A percentile compares a stretch with the other conserved stretches of the same genome.
Conservation (phyloP, 37 sponge, comb jelly and placozoan genomes). For the Diacarnus erythraeanus region DNA sequence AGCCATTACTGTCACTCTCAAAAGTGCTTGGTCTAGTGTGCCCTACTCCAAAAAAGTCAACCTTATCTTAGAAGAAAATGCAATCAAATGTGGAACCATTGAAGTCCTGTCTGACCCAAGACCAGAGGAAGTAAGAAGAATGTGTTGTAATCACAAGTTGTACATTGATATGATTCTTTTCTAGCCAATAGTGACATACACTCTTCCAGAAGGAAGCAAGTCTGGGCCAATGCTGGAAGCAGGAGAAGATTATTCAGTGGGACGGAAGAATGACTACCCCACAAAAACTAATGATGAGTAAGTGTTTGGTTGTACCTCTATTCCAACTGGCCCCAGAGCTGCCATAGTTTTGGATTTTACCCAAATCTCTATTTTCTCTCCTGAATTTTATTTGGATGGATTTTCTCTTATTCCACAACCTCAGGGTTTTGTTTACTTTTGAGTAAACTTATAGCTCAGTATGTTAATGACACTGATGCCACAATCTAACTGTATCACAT, state of each 20-base stretch:
- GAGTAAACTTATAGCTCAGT: too few relatives aligned
- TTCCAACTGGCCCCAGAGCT: too few relatives aligned
- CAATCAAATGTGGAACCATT: constrained; percentile 2
- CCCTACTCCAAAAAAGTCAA: constrained; percentile 9
- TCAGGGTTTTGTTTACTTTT: too few relatives aligned
- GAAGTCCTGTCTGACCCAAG: constrained; percentile 8
- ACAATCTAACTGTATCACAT: too few relatives aligned
- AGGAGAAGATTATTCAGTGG: constrained; percentile 64
- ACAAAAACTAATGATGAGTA: constrained; percentile 48
- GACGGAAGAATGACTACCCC: constrained; percentile 60
- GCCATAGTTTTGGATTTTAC: too few relatives aligned
- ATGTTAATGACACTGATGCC: too few relatives aligned
- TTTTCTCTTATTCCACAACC: too few relatives aligned
- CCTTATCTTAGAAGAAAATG: constrained; percentile 20
- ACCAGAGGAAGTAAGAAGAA: not conserved
- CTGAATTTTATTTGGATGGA: too few relatives aligned
- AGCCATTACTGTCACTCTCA: constrained; percentile 52
- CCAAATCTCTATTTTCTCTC: too few relatives aligned
- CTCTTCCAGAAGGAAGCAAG: constrained; percentile 11
- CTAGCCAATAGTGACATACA: not conserved
- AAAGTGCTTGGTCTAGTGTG: constrained; percentile 18
- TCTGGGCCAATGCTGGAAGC: constrained; percentile 54
- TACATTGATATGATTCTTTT: not conserved
- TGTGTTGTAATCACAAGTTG: not conserved
- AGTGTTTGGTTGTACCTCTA: too few relatives aligned